phyloP scores from a whole-genome alignment of 2,888 invertebrate species.

The Cheiracanthium punctorium region DNA sequence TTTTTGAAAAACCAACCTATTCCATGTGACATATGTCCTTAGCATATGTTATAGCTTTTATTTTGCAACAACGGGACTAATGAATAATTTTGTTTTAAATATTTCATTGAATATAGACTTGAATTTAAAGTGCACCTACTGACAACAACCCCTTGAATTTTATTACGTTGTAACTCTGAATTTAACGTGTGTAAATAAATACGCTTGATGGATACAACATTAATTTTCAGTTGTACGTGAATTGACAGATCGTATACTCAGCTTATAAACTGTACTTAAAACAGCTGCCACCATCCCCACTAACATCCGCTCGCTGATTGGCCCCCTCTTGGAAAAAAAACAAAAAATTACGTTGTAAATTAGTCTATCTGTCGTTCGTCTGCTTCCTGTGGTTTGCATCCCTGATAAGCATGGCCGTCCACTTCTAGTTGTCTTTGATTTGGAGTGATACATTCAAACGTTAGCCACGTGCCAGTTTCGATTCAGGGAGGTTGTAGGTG shows the following conservation, averaged over 20 bases:
- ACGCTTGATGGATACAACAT: too few relatives aligned
- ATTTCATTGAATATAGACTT: too few relatives aligned
- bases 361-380: neutral
- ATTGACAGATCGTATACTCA: constrained; percentile 5
- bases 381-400: constrained; percentile 4
- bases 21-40: too few relatives aligned
- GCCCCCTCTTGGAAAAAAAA: neutral
- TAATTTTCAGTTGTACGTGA: neutral
- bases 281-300: constrained; percentile 2
- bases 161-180: too few relatives aligned
- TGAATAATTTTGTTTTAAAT: too few relatives aligned
- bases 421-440: neutral
- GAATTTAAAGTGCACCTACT: too few relatives aligned
- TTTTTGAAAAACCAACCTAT: too few relatives aligned
- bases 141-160: too few relatives aligned
- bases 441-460: neutral
- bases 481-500: too few relatives aligned
- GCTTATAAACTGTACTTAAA: neutral
- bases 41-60: too few relatives aligned
- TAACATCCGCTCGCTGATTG: constrained; percentile 5
- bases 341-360: neutral
- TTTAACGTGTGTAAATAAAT: too few relatives aligned
- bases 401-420: constrained; percentile 4
- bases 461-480: neutral
- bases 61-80: too few relatives aligned